Conservation (phyloP, 1,140 invertebrate genomes). For the Nilaparvata lugens region DNA sequence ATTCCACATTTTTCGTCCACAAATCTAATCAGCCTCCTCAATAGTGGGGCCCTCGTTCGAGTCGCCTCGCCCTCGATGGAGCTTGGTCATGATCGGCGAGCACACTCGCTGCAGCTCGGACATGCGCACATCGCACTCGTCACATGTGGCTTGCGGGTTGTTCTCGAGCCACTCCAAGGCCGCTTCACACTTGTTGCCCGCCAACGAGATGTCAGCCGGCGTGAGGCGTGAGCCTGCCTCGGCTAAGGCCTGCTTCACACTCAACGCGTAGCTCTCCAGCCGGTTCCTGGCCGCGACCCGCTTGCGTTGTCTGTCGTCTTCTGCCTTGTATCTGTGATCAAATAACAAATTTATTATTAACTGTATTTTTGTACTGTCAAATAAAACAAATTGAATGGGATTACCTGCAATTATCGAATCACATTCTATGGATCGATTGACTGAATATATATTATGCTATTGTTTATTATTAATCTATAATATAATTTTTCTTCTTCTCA, state of each 20-base stretch:
- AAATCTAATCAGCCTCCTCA: constrained; percentile 46
- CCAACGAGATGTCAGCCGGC: constrained; percentile 32
- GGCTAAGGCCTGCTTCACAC: constrained; percentile 46
- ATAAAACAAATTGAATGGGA: no score
- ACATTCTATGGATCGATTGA: no score
- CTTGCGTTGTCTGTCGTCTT: constrained; percentile 45
- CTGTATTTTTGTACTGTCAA: no score
- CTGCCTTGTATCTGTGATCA: constrained; percentile 35
- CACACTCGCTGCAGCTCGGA: constrained; percentile 62
- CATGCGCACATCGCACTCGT: constrained; percentile 64
- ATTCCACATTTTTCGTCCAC: no score
- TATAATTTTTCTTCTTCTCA: no score
- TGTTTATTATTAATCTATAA: no score
- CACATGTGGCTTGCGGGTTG: constrained; percentile 60
- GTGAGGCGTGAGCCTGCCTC: constrained; percentile 32
- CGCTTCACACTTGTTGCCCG: constrained; percentile 44
- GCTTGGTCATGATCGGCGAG: constrained; percentile 63
- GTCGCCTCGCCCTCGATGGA: constrained; percentile 47
- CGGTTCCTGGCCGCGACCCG: constrained; percentile 53
- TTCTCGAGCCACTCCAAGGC: constrained; percentile 50
- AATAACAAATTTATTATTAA: constrained; percentile 59
- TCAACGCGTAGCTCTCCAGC: constrained; percentile 62
- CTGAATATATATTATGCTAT: no score
- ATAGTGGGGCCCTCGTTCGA: constrained; percentile 50
- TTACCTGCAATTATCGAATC: no score